Conservation (phyloP, 2,797 vertebrate genomes). For the Emys orbicularis region DNA sequence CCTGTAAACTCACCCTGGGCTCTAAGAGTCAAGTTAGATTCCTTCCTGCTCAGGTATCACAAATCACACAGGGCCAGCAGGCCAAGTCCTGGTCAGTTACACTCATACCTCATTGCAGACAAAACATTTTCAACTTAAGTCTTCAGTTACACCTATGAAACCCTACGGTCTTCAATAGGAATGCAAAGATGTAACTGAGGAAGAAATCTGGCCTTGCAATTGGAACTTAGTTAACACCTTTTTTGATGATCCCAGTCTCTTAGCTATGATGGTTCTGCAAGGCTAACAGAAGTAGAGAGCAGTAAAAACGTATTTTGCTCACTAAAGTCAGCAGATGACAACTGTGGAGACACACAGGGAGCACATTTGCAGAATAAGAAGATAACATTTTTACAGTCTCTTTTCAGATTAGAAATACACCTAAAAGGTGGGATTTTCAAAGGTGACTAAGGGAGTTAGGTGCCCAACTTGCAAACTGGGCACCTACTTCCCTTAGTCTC, state of each 20-base stretch:
- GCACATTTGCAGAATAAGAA: not conserved
- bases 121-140: not conserved
- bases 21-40: not conserved
- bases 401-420: not conserved
- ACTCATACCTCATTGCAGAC: fast-evolving
- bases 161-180: not conserved
- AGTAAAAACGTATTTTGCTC: not conserved
- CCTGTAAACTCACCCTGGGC: not conserved
- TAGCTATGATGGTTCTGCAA: not conserved
- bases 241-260: not conserved
- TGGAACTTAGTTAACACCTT: not conserved
- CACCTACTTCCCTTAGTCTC: not conserved
- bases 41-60: not conserved
- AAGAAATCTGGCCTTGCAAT: not conserved
- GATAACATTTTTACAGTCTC: not conserved
- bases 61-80: not conserved
- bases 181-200: not conserved
- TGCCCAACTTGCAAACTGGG: not conserved
- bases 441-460: not conserved
- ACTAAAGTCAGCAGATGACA: not conserved
- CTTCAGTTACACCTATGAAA: not conserved
- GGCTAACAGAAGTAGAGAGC: not conserved
- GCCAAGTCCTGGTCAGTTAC: not conserved
- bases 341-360: not conserved
- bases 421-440: not conserved